phyloP scores from a whole-genome alignment of 2,797 vertebrate species.

The Halcyon leucocephala region DNA sequence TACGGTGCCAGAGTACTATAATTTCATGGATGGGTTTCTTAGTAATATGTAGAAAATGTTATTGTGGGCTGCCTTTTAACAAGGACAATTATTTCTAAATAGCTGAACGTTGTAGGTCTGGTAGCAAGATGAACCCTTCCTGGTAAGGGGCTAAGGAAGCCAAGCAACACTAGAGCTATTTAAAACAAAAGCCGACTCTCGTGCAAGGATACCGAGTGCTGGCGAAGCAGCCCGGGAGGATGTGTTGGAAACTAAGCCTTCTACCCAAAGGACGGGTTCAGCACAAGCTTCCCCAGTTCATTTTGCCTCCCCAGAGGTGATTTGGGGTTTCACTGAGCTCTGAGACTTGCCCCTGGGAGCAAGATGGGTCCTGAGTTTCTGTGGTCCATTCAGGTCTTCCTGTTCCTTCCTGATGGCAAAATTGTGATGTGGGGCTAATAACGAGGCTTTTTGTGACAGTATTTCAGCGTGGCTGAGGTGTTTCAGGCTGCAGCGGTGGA shows the following conservation, averaged over 20 bases:
- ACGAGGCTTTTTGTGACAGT: background rate
- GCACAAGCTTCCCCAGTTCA: accelerated
- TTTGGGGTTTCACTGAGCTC: background rate
- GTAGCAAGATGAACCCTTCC: background rate
- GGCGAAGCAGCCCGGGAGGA: background rate
- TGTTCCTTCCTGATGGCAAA: background rate
- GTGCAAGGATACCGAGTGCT: background rate
- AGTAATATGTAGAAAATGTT: slow-evolving; percentile 44
- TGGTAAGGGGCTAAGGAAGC: background rate
- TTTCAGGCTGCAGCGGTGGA: background rate
- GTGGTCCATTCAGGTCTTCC: background rate
- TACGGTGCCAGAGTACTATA: slow-evolving; percentile 23
- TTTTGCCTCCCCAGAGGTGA: background rate
- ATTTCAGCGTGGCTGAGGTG: background rate
- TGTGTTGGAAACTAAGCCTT: background rate
- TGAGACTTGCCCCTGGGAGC: background rate
- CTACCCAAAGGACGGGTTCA: background rate
- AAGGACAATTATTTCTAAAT: slow-evolving; percentile 6
- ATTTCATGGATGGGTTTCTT: slow-evolving; percentile 53
- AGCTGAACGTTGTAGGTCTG: background rate
- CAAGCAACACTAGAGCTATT: background rate
- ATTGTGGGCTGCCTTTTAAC: slow-evolving; percentile 38
- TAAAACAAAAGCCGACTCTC: background rate
- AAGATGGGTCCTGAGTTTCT: background rate
- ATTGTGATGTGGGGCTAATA: background rate